phyloP scores from a whole-genome alignment of 2,113 vertebrate genomes.

The Nothobranchius kuhntae region DNA sequence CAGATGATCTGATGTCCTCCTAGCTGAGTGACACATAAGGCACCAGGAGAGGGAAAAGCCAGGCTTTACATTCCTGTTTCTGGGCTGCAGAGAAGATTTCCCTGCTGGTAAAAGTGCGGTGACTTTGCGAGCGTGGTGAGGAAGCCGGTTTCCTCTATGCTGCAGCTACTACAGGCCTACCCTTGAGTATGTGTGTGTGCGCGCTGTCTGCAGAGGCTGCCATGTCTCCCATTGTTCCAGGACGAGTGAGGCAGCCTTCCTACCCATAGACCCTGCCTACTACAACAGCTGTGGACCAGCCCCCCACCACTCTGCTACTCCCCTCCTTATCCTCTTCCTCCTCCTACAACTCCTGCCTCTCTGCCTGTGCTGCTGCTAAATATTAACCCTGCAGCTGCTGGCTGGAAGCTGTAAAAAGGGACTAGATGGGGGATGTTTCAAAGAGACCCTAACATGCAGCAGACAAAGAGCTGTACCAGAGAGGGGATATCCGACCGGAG shows the following conservation, averaged over 20 bases:
- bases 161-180: slow-evolving; percentile 46
- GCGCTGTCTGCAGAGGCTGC: slow-evolving; percentile 71
- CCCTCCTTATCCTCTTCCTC: slow-evolving; percentile 45
- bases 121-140: slow-evolving; percentile 32
- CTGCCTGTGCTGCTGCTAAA: slow-evolving; percentile 66
- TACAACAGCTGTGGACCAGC: slow-evolving; percentile 82
- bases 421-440: slow-evolving; percentile 57
- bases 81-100: slow-evolving; percentile 27
- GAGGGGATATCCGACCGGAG: slow-evolving; percentile 71
- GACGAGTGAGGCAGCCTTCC: slow-evolving; percentile 71
- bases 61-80: slow-evolving; percentile 54
- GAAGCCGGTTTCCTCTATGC: slow-evolving; percentile 61
- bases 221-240: slow-evolving; percentile 80
- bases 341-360: slow-evolving; percentile 53
- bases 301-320: slow-evolving; percentile 73
- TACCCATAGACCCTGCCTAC: slow-evolving; percentile 75
- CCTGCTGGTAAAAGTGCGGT: slow-evolving; percentile 31
- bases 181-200: slow-evolving; percentile 62
- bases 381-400: slow-evolving; percentile 81
- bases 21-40: slow-evolving; percentile 48
- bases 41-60: slow-evolving; percentile 38
- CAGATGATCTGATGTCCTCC: slow-evolving; percentile 47
- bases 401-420: slow-evolving; percentile 50
- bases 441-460: slow-evolving; percentile 42
- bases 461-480: slow-evolving; percentile 69